Conservation (phyloP, 2,113 vertebrate genomes). For the Apaloderma vittatum region DNA sequence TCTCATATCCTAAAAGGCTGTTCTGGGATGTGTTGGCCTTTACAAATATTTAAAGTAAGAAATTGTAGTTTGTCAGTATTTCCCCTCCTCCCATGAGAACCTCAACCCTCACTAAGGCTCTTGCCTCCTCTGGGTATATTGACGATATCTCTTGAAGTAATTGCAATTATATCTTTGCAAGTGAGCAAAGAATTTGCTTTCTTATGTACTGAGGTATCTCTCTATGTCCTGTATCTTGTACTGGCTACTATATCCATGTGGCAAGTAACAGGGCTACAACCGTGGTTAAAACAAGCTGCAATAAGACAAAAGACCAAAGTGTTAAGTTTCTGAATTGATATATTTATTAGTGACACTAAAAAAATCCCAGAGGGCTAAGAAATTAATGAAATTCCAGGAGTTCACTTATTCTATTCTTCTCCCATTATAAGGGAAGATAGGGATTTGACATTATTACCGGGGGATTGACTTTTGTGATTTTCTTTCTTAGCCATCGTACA, state of each 20-base stretch:
- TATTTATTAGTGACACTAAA: not conserved
- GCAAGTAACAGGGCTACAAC: not conserved
- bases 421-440: not conserved
- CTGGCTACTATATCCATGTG: not conserved
- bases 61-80: not conserved
- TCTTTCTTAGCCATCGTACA: not conserved
- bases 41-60: not conserved
- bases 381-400: not conserved
- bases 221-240: not conserved
- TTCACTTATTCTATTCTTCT: not conserved
- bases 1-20: not conserved
- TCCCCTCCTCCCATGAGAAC: not conserved
- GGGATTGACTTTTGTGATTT: not conserved
- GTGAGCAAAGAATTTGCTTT: not conserved
- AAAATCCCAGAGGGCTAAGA: not conserved
- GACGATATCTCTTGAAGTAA: not conserved
- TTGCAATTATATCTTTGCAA: not conserved
- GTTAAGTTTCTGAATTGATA: not conserved
- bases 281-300: not conserved
- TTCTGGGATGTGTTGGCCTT: not conserved
- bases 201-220: not conserved
- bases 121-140: not conserved
- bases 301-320: not conserved
- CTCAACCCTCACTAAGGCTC: not conserved
- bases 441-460: not conserved